These are phyloP conservation scores for Epizoanthus stellaris DNA, from an alignment of 92 coral and sea anemone species.

Conservation along the genomic window DNA sequence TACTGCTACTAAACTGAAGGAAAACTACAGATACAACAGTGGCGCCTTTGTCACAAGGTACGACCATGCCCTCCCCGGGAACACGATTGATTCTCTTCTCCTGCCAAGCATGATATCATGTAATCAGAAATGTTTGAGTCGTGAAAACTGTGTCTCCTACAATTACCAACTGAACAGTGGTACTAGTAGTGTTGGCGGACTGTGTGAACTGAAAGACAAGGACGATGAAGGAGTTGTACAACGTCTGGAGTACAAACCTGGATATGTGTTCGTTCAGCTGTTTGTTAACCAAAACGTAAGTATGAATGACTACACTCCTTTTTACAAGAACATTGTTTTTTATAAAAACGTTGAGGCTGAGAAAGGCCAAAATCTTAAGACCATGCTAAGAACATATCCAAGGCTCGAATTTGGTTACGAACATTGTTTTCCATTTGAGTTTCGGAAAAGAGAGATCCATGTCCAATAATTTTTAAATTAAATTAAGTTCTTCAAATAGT, in stretches of 20 bases:
- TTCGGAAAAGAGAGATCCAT: too few relatives aligned
- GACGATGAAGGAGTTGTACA: not conserved
- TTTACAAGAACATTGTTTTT: too few relatives aligned
- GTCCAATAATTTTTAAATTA: too few relatives aligned
- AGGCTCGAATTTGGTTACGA: too few relatives aligned
- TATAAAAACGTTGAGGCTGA: too few relatives aligned
- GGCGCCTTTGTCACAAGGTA: constrained; percentile 3
- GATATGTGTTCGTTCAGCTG: not conserved
- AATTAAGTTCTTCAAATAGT: too few relatives aligned
- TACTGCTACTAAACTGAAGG: not conserved
- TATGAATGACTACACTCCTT: not conserved
- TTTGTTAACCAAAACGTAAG: not conserved
- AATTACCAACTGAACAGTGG: not conserved
- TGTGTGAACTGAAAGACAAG: not conserved
- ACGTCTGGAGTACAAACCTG: not conserved
- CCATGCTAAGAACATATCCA: too few relatives aligned
- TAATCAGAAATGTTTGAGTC: not conserved
- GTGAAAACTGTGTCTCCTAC: not conserved
- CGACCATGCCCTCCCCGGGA: not conserved
- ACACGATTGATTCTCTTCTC: not conserved
- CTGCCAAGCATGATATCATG: constrained; percentile 1
- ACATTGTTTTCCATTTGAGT: too few relatives aligned
- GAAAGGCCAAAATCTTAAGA: too few relatives aligned
- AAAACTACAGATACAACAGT: not conserved
- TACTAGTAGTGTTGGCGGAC: not conserved